phyloP scores from a whole-genome alignment of 2,888 invertebrate genomes.

The Agrotis ipsilon region DNA sequence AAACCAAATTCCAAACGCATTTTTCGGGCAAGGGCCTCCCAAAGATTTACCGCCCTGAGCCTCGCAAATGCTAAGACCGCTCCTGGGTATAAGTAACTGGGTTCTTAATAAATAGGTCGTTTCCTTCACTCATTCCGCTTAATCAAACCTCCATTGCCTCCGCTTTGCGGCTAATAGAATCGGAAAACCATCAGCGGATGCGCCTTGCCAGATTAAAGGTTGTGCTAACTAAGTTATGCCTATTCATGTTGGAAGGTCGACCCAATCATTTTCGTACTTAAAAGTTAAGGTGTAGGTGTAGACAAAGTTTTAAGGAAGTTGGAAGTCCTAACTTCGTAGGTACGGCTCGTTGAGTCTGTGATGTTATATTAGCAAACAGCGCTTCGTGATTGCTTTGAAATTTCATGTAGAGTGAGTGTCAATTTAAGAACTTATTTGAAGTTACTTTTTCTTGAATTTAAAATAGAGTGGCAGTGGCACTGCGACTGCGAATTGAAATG shows the following conservation, averaged over 20 bases:
- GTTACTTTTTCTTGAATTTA: background rate
- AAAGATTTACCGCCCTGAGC: too few species aligned
- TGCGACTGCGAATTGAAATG: too few species aligned
- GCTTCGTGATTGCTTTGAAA: background rate
- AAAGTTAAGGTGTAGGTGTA: constrained; percentile 32
- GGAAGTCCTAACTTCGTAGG: constrained; percentile 46
- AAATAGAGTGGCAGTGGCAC: background rate
- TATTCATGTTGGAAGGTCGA: constrained; percentile 69
- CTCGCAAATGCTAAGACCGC: too few species aligned
- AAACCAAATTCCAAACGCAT: too few species aligned
- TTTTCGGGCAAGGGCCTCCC: too few species aligned
- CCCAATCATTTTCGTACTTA: constrained; percentile 46
- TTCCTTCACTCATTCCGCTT: constrained; percentile 78
- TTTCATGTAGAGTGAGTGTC: too few species aligned
- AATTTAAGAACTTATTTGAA: background rate
- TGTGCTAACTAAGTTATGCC: constrained; percentile 76
- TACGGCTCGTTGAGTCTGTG: background rate
- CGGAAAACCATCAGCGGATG: constrained; percentile 86
- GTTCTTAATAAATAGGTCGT: constrained; percentile 74
- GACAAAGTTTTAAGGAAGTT: constrained; percentile 40
- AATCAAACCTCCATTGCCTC: constrained; percentile 77
- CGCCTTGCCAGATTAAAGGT: constrained; percentile 79
- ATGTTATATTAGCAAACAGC: constrained; percentile 26
- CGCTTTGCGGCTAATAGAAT: constrained; percentile 85
- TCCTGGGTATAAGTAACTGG: constrained; percentile 52